Evolutionary conservation across 64 coral and sea anemone species (phyloP).

Genomic region (Platygyra sinensis): DNA sequence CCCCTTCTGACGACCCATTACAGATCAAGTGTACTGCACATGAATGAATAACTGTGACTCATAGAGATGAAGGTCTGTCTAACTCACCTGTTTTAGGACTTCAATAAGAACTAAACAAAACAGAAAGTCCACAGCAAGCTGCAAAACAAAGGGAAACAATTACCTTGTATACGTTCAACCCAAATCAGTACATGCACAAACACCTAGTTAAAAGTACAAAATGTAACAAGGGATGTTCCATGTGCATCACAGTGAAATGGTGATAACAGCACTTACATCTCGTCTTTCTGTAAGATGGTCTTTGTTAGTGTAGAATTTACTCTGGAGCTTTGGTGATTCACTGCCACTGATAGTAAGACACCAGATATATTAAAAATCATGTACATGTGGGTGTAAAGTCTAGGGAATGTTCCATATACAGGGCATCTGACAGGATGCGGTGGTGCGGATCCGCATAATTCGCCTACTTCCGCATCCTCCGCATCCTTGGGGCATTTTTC

Average conservation of each 20-base stretch:
- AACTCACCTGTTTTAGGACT: slow-evolving; percentile 90
- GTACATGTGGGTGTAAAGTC: not conserved
- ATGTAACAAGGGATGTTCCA: not conserved
- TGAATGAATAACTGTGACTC: too few relatives aligned
- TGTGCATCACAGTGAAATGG: not conserved
- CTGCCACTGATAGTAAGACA: slow-evolving; percentile 58
- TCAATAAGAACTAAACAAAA: slow-evolving; percentile 98
- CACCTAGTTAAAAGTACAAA: not conserved
- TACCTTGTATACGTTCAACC: too few relatives aligned
- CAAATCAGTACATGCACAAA: not conserved
- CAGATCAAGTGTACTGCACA: too few relatives aligned
- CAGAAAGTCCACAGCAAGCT: slow-evolving; percentile 99
- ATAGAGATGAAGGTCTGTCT: not conserved
- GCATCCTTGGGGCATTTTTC: too few relatives aligned
- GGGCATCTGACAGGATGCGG: too few relatives aligned
- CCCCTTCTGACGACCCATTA: too few relatives aligned
- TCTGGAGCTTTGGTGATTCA: slow-evolving; percentile 88
- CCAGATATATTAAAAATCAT: not conserved
- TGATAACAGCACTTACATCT: slow-evolving; percentile 78
- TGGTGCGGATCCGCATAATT: too few relatives aligned
- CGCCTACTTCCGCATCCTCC: too few relatives aligned
- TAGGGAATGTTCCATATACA: too few relatives aligned
- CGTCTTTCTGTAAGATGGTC: slow-evolving; percentile 91
- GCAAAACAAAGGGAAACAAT: slow-evolving; percentile 24
- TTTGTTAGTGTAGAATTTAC: slow-evolving; percentile 62